These are phyloP conservation scores for Actenoides hombroni DNA, from an alignment of 2,113 vertebrate genomes.

Conservation along the genomic window DNA sequence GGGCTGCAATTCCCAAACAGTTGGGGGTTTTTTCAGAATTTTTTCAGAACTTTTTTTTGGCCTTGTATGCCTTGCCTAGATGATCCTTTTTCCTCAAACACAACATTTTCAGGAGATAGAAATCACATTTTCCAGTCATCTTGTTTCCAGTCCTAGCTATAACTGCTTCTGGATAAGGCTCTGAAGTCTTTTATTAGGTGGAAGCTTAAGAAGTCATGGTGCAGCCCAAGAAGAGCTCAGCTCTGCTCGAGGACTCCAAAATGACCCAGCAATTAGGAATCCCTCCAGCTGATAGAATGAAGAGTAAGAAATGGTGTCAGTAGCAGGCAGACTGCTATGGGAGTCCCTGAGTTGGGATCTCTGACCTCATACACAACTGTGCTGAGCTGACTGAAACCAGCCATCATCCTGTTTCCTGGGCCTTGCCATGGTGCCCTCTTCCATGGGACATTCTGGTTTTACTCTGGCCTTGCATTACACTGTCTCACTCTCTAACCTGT, in stretches of 20 bases:
- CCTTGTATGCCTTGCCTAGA: background rate
- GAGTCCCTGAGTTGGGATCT: background rate
- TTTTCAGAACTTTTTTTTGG: background rate
- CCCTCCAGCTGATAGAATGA: background rate
- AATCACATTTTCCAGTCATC: background rate
- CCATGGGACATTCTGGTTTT: background rate
- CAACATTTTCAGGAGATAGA: background rate
- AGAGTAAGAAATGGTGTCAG: background rate
- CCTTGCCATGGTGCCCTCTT: rapidly evolving
- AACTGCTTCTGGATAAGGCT: background rate
- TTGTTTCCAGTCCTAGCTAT: background rate
- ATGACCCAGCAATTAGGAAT: background rate
- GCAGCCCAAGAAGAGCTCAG: background rate
- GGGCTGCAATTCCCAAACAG: background rate
- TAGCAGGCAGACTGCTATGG: background rate
- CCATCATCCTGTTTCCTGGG: no score
- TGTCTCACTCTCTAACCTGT: background rate
- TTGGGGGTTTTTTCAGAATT: background rate
- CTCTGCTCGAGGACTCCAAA: background rate
- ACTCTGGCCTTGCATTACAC: background rate
- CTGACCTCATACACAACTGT: background rate
- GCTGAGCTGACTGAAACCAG: background rate
- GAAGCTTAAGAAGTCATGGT: rapidly evolving
- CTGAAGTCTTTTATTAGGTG: background rate
- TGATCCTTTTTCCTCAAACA: background rate